phyloP scores from a whole-genome alignment of 2,797 vertebrate species.

The Enteromius trimaculatus region DNA sequence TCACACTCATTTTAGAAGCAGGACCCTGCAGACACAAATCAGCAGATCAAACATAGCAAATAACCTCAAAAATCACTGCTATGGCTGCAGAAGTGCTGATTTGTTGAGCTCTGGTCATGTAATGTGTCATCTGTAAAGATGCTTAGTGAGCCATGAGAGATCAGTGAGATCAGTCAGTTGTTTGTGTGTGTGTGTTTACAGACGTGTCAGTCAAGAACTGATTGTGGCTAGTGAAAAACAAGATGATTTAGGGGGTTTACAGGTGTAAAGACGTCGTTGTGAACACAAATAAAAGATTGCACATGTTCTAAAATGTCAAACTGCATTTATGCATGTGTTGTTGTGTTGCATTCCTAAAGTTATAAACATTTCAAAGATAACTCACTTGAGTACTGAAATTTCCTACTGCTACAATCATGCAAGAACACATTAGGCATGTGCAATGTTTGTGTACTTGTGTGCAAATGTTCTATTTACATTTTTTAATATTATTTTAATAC shows the following conservation, averaged over 20 bases:
- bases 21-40: neutral
- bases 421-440: neutral
- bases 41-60: neutral
- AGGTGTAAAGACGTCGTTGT: neutral
- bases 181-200: neutral
- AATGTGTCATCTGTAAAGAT: neutral
- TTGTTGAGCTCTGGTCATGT: slow-evolving; percentile 4
- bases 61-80: neutral
- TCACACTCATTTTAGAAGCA: slow-evolving; percentile 3
- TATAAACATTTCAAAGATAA: neutral
- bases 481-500: neutral
- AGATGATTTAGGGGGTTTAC: neutral
- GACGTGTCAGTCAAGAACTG: neutral
- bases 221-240: neutral
- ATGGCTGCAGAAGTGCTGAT: neutral
- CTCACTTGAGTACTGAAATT: neutral
- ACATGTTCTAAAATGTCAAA: neutral
- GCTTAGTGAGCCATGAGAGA: slow-evolving; percentile 4
- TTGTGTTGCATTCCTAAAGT: neutral
- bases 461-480: neutral
- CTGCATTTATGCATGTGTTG: neutral
- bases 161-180: neutral
- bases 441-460: neutral
- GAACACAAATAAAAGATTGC: neutral
- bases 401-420: neutral